Evolutionary conservation across 2,888 invertebrate genomes (phyloP).

Genomic region (Uloborus plumipes): DNA sequence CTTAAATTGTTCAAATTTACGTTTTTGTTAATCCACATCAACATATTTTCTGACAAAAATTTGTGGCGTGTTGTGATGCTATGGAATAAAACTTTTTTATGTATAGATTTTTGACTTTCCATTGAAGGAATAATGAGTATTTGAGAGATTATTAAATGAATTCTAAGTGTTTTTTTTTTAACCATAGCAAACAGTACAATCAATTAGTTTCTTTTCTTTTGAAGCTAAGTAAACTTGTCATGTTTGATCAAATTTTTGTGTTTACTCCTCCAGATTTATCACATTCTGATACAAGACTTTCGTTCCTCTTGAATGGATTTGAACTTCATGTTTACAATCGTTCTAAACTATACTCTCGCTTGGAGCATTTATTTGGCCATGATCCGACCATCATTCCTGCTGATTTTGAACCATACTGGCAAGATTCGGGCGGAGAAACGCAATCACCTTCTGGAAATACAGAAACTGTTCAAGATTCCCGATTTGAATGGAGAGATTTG

Average conservation of each 20-base stretch:
- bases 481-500: constrained; percentile 93
- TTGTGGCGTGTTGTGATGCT: too few relatives aligned
- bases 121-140: too few relatives aligned
- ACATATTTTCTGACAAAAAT: too few relatives aligned
- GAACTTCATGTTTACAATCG: constrained; percentile 96
- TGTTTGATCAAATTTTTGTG: not conserved
- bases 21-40: too few relatives aligned
- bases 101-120: too few relatives aligned
- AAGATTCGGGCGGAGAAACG: constrained; percentile 59
- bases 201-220: too few relatives aligned
- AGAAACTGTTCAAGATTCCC: constrained; percentile 70
- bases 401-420: constrained; percentile 63
- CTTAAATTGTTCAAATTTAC: too few relatives aligned
- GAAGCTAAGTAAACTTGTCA: too few relatives aligned
- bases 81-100: too few relatives aligned
- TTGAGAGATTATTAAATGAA: too few relatives aligned
- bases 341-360: constrained; percentile 85
- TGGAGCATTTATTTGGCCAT: constrained; percentile 90
- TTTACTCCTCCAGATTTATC: constrained; percentile 83
- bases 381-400: constrained; percentile 80
- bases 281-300: constrained; percentile 91
- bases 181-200: too few relatives aligned
- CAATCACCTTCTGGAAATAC: constrained; percentile 49
- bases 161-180: too few relatives aligned
- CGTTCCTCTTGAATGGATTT: constrained; percentile 91